Conservation (phyloP, 2,888 invertebrate species). For the Hyalella azteca region DNA sequence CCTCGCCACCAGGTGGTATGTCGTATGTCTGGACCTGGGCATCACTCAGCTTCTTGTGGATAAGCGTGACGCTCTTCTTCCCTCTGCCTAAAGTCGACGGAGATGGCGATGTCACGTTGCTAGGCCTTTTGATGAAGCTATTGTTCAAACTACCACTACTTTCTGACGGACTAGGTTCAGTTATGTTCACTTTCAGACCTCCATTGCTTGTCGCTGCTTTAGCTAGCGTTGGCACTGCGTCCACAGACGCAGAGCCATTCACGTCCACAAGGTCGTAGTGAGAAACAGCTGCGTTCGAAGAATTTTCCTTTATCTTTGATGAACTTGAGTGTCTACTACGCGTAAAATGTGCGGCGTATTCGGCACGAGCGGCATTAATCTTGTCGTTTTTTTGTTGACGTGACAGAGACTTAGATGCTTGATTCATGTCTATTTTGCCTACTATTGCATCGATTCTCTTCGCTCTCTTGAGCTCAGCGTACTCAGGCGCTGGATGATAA, state of each 20-base stretch:
- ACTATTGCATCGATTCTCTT: conserved; percentile 14
- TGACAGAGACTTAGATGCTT: neutral
- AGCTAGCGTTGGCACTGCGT: neutral
- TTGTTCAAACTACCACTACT: conserved; percentile 23
- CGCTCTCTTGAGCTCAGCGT: conserved; percentile 17
- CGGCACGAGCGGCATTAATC: neutral
- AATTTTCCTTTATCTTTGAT: neutral
- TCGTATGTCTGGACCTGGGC: conserved; percentile 25
- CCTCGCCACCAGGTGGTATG: neutral
- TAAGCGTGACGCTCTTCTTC: neutral
- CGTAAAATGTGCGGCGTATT: neutral
- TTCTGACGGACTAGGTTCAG: neutral
- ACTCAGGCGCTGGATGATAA: neutral
- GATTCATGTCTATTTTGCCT: neutral
- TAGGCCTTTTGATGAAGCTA: conserved; percentile 21
- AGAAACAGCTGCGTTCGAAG: neutral
- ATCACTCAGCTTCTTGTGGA: neutral
- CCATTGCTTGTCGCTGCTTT: neutral
- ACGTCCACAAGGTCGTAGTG: conserved; percentile 23
- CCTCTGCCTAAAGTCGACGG: neutral
- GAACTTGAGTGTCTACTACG: neutral
- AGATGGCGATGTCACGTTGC: conserved; percentile 7
- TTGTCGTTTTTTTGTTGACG: neutral
- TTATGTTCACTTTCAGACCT: neutral
- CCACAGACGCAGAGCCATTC: neutral